Conservation (phyloP, 1,140 invertebrate species). For the Colletes latitarsis region DNA sequence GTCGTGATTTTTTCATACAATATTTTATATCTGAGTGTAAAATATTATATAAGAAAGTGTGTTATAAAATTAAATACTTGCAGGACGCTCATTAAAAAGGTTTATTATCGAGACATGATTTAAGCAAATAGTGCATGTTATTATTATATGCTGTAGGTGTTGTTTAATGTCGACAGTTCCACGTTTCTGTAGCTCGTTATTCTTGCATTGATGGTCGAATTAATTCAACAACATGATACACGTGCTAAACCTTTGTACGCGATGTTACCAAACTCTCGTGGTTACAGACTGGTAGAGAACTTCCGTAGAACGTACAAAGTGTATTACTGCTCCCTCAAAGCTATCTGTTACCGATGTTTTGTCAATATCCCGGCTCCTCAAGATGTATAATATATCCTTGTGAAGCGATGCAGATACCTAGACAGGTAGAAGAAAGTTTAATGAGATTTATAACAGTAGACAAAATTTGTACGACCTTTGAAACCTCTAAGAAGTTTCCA, state of each 20-base stretch:
- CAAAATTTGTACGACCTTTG: neutral
- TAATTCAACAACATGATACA: neutral
- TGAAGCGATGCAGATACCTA: neutral
- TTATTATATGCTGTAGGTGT: neutral
- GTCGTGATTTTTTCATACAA: too few relatives aligned
- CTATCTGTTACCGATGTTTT: neutral
- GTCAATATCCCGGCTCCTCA: neutral
- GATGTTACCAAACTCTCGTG: neutral
- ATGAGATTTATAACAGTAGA: conserved; percentile 37
- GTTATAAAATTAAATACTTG: too few relatives aligned
- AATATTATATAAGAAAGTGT: too few relatives aligned
- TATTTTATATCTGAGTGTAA: too few relatives aligned
- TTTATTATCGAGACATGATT: too few relatives aligned
- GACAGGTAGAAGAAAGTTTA: conserved; percentile 15
- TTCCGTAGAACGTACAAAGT: neutral
- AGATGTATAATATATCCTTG: neutral
- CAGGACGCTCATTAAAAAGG: too few relatives aligned
- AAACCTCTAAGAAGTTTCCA: neutral
- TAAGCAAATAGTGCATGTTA: too few relatives aligned
- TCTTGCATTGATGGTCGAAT: neutral
- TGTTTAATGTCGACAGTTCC: too few relatives aligned
- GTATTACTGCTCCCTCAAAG: neutral
- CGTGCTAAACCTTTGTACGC: neutral
- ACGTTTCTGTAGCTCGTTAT: too few relatives aligned
- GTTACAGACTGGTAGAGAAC: neutral